These are phyloP conservation scores for Podarcis muralis DNA, from an alignment of 2,113 vertebrate species.

Conservation along the genomic window DNA sequence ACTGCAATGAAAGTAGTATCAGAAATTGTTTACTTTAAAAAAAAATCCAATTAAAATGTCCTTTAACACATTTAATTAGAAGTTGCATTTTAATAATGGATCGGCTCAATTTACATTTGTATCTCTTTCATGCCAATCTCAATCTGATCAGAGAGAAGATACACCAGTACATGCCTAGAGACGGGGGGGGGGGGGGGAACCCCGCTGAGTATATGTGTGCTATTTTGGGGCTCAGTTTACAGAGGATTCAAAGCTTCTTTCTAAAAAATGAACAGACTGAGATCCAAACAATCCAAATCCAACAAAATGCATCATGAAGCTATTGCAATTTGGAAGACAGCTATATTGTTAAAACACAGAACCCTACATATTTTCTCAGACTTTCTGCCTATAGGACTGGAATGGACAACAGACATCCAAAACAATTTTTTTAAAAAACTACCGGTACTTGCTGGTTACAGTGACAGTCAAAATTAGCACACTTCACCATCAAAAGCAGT, in stretches of 20 bases:
- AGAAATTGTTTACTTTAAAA: background rate
- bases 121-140: background rate
- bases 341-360: background rate
- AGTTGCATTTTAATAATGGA: background rate
- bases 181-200: too few relatives aligned
- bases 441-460: background rate
- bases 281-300: too few relatives aligned
- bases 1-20: background rate
- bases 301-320: too few relatives aligned
- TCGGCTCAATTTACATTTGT: background rate
- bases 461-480: too few relatives aligned
- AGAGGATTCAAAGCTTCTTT: background rate
- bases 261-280: too few relatives aligned
- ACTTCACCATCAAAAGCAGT: too few relatives aligned
- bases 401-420: background rate
- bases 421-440: background rate
- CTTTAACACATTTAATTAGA: conserved; percentile 3
- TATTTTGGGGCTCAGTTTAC: background rate
- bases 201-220: background rate
- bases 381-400: background rate
- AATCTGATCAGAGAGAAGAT: background rate
- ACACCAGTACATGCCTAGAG: rapidly evolving
- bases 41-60: background rate
- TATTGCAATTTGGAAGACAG: too few relatives aligned
- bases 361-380: background rate